Conservation (phyloP, 2,888 invertebrate species). For the Habrosyne pyritoides region DNA sequence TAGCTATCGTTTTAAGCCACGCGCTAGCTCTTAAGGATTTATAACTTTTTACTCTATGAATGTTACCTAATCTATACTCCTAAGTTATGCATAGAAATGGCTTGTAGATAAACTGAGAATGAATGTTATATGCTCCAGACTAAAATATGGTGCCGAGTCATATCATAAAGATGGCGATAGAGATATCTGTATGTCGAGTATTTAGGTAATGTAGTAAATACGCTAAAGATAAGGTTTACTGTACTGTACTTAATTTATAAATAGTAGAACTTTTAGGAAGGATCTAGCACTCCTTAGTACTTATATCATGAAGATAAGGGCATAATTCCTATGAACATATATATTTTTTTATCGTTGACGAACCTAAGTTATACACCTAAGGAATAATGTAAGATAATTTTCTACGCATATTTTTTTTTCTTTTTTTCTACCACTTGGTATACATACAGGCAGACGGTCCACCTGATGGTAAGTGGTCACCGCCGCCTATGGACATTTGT, state of each 20-base stretch:
- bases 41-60: neutral
- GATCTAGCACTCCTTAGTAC: no score
- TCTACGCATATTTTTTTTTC: no score
- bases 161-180: constrained; percentile 24
- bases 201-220: neutral
- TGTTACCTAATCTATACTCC: neutral
- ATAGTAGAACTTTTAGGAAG: no score
- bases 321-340: neutral
- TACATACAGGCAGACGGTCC: no score
- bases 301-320: neutral
- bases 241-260: no score
- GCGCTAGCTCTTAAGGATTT: neutral
- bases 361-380: no score
- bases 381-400: neutral
- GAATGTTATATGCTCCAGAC: neutral
- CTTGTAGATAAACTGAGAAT: neutral
- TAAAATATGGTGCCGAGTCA: constrained; percentile 22
- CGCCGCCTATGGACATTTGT: no score
- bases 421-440: no score
- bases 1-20: neutral
- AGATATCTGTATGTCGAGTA: neutral
- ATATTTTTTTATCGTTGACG: no score
- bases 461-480: no score
- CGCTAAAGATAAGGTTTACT: neutral
- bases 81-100: neutral